Evolutionary conservation across 2,797 vertebrate species (phyloP), one percentile per base, ranked within the genome.

Genomic region (Lutjanus argentimaculatus): DNA sequence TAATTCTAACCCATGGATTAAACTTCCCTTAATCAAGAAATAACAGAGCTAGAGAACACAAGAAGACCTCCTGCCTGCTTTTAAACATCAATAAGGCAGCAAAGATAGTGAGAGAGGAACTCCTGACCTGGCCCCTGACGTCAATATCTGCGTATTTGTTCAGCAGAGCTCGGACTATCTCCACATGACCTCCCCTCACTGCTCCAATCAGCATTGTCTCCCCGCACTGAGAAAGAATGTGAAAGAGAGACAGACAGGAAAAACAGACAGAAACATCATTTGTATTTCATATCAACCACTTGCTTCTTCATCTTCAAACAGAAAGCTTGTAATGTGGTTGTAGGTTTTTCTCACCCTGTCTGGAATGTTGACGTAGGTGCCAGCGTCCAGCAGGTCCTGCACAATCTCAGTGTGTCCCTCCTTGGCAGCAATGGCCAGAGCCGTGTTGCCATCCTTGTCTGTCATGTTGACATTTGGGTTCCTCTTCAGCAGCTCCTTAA

Each of bases 91-190:
- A 61, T 61, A 53, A 52, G 3, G 42, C 22, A 77, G 46, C 42
- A 1, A 17, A 64, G n/a, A 64, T 7, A 68, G 45, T 1, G 45
- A 59, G 43, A 77, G 8, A 82, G 57, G 56, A 63, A 57, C 30
- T 70, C 71, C 77, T 89, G n/a, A 99, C 99, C 96, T 97, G 97
- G 72, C 98, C 98, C 89, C 97, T 96, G 82, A 99, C 97, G 79
- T 99, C 98, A 90, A 99, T 99, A 87, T 99, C 99, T n/a, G 99
- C 99, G 0, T 99, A 99, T 90, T 99, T 99, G 85, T 99, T 96
- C 68, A 99, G 95, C 81, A 99, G 93, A 51, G 98, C 98, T 75
- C 97, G 95, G 79, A 99, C 99, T 72, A 99, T 99, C 93, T 99
- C 99, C 86, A 99, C 97, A 4, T 99, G 98, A 68, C 98, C 98